These are phyloP conservation scores for Entomobrya proxima DNA, from an alignment of 2,888 invertebrate genomes.

Conservation along the genomic window DNA sequence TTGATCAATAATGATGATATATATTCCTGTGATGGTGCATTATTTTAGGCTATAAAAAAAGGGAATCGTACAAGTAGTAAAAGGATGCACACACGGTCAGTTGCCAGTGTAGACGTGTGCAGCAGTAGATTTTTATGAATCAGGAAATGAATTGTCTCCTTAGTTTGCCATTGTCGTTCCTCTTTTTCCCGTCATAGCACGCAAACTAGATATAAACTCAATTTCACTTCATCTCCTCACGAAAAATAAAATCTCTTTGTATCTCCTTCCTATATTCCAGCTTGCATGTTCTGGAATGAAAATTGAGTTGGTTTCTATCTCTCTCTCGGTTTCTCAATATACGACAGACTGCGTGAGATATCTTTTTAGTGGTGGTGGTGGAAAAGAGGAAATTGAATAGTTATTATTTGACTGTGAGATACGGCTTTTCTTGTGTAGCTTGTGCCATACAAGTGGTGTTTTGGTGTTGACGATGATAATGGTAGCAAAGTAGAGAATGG, in stretches of 20 bases:
- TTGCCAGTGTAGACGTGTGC: too few species aligned
- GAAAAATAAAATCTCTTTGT: background rate
- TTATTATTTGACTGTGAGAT: conserved; percentile 27
- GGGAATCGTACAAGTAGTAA: conserved; percentile 35
- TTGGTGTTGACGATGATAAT: background rate
- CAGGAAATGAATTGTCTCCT: conserved; percentile 66
- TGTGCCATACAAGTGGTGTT: background rate
- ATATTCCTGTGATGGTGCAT: too few species aligned
- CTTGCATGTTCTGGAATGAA: background rate
- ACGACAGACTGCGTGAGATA: background rate
- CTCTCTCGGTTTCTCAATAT: too few species aligned
- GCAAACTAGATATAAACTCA: conserved; percentile 50
- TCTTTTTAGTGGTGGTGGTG: background rate
- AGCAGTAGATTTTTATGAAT: conserved; percentile 50
- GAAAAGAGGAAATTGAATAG: conserved; percentile 55
- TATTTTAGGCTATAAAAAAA: background rate
- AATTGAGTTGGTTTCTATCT: conserved; percentile 4
- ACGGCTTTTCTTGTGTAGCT: background rate
- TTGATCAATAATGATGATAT: conserved; percentile 21
- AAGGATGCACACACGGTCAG: background rate
- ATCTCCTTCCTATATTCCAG: background rate
- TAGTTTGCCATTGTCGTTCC: background rate
- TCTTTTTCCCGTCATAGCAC: background rate
- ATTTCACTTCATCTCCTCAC: conserved; percentile 34
- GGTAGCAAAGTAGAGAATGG: background rate